phyloP scores from a whole-genome alignment of 2,888 invertebrate genomes.

The Scaptomyza parva region DNA sequence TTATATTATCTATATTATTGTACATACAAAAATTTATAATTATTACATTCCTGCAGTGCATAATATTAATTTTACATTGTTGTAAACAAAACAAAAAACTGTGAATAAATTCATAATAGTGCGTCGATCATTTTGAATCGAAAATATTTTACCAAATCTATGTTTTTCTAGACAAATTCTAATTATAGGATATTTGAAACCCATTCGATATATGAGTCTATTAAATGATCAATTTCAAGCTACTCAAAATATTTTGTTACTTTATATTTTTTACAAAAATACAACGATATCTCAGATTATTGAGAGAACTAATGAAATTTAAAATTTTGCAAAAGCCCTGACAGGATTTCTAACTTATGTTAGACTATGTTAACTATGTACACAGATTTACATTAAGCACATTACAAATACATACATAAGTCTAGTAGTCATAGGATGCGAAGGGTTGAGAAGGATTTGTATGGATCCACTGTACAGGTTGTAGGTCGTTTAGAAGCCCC shows the following conservation, averaged over 20 bases:
- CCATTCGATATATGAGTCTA: neutral
- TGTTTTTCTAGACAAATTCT: neutral
- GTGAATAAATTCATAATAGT: neutral
- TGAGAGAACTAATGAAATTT: neutral
- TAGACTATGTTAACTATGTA: constrained; percentile 40
- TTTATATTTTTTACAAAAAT: constrained; percentile 1
- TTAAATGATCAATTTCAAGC: neutral
- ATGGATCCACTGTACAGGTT: constrained; percentile 29
- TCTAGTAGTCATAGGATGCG: constrained; percentile 22
- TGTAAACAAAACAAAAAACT: neutral
- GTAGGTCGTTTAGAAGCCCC: constrained; percentile 33
- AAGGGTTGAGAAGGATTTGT: neutral
- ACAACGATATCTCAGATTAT: constrained; percentile 6
- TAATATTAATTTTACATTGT: neutral
- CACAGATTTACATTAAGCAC: constrained; percentile 49
- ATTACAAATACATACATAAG: constrained; percentile 25
- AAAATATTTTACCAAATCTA: too few relatives aligned
- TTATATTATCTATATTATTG: constrained; percentile 42
- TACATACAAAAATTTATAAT: constrained; percentile 34
- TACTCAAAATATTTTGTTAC: neutral
- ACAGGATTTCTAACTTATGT: constrained; percentile 41
- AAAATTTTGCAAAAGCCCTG: constrained; percentile 9
- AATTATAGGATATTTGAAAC: neutral
- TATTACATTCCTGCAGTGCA: constrained; percentile 22
- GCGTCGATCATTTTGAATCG: neutral